Percentiles rank a stretch among this genome's conserved stretches.
Evolutionary conservation across 53 echinoderm and acorn worm genomes (phyloP).

Genomic region (Pentamera pediparva): DNA sequence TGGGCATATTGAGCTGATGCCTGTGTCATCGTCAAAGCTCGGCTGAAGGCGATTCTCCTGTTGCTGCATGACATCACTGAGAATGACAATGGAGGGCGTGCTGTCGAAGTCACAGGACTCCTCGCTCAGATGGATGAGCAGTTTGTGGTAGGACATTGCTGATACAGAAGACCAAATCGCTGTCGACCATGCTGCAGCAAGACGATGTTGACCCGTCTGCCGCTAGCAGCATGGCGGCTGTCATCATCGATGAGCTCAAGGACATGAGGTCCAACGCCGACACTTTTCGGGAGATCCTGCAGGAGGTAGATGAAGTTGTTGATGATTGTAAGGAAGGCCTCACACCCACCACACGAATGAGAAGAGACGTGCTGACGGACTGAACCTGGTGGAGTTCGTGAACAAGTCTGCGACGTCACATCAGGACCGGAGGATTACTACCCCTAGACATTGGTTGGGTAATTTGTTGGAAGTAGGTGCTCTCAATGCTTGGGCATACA

Average conservation of each 20-base stretch:
- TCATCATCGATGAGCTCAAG: background rate
- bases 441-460: too few species aligned
- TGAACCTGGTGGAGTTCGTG: too few species aligned
- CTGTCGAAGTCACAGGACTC: background rate
- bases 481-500: too few species aligned
- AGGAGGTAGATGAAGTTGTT: background rate
- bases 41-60: background rate
- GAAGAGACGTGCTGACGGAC: too few species aligned
- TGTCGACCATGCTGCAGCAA: background rate
- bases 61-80: background rate
- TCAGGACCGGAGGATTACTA: too few species aligned
- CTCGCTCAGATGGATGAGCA: background rate
- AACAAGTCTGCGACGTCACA: too few species aligned
- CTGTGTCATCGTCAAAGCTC: background rate
- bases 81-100: background rate
- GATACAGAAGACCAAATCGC: background rate
- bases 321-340: background rate
- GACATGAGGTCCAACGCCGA: background rate
- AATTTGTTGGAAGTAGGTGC: too few species aligned
- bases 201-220: background rate
- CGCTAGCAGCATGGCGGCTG: background rate
- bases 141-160: background rate
- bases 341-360: too few species aligned
- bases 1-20: conserved; percentile 12
- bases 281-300: background rate